Evolutionary conservation across 2,888 invertebrate genomes (phyloP).

Genomic region (Folsomia manolachei): DNA sequence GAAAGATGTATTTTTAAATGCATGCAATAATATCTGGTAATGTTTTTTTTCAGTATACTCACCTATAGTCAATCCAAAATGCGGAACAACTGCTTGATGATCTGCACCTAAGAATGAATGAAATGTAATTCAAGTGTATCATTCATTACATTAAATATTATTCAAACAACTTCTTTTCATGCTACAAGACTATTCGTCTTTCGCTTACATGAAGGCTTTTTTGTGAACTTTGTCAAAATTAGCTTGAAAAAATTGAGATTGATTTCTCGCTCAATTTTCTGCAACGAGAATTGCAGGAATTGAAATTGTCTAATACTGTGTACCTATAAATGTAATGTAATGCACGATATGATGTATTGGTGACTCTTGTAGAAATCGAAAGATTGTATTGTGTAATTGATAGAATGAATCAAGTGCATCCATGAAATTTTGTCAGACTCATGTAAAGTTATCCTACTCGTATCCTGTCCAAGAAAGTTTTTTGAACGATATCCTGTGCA

Average conservation of each 20-base stretch:
- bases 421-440: not conserved
- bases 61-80: conserved; percentile 49
- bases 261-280: conserved; percentile 4
- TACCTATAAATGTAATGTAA: no score
- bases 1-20: not conserved
- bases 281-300: not conserved
- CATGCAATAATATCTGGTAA: conserved; percentile 9
- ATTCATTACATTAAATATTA: not conserved
- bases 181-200: no score
- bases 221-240: no score
- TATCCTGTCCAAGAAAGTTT: not conserved
- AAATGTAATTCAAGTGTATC: not conserved
- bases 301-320: no score
- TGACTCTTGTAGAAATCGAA: not conserved
- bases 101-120: conserved; percentile 43
- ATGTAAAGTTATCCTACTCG: not conserved
- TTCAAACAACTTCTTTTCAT: not conserved
- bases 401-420: not conserved
- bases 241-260: not conserved
- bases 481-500: not conserved
- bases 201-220: no score
- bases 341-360: no score
- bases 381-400: no score
- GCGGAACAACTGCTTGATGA: conserved; percentile 48
- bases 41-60: conserved; percentile 15